Percentiles rank a stretch among this genome's conserved stretches.
Conservation (phyloP, 35 echinoderm and acorn worm genomes). For the Amphiura filiformis region DNA sequence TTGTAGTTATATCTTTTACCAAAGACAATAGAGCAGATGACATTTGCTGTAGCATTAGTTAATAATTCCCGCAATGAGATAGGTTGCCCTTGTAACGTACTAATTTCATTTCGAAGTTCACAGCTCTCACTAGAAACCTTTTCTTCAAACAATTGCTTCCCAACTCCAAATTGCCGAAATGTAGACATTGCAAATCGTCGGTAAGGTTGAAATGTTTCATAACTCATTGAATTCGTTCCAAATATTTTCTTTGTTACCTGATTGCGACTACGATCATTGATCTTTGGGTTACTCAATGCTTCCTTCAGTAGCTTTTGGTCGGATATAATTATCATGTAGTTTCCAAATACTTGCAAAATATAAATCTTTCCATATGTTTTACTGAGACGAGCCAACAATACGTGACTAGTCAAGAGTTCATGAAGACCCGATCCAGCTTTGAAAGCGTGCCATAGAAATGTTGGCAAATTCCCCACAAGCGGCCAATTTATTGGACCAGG, state of each 20-base stretch:
- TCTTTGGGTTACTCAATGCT: background rate
- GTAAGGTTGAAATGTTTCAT: background rate
- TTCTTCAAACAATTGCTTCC: slow-evolving; percentile 70
- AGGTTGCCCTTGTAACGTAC: background rate
- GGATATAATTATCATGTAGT: background rate
- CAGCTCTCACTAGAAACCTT: slow-evolving; percentile 54
- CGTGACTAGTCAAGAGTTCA: background rate
- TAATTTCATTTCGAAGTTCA: slow-evolving; percentile 8
- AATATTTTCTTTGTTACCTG: background rate
- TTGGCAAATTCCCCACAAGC: background rate
- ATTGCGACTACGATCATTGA: background rate
- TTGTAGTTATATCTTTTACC: slow-evolving; percentile 63
- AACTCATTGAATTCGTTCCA: background rate
- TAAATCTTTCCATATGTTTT: background rate
- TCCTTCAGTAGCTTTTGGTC: background rate
- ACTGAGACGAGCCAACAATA: too few species aligned
- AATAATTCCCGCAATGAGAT: slow-evolving; percentile 27
- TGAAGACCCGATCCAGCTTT: background rate
- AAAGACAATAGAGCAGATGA: slow-evolving; percentile 38
- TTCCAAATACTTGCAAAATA: background rate
- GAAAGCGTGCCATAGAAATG: background rate
- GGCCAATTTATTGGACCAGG: background rate
- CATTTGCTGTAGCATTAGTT: slow-evolving; percentile 33
- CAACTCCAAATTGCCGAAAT: slow-evolving; percentile 79
- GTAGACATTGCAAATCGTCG: slow-evolving; percentile 57